Base-by-base conservation (phyloP, 2,888 invertebrate genomes). In the Plebejus argus region DNA sequence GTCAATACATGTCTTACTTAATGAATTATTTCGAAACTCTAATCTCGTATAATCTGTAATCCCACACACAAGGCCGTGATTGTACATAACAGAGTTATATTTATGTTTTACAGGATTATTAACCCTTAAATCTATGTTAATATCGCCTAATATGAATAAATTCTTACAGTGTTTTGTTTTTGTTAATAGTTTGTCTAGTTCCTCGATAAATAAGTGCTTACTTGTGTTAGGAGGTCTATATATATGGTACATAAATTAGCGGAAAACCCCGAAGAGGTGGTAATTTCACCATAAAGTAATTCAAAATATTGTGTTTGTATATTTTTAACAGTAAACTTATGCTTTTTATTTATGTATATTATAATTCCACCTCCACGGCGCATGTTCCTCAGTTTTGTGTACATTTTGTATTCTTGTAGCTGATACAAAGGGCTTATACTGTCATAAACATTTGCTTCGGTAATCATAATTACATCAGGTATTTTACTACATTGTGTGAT, bases 291-390 rank as follows among this genome's bases (percentile, higher is more conserved):
- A 18, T 76, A 20, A 35, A 82, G 20, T 33, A 53, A 74, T 80
- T 82, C 82, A 53, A 76, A 81, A 18, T 82, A 39, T 76, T 72
- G 33, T 70, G 79, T 77, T 23, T 76, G 77, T 4, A 70, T 18
- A 10, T 45, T 33, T 33, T 77, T 77, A 7, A 20, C 39, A 6
- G 12, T 70, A 70, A 76, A 79, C 77, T 80, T 80, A 35, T 80
- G 80, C 76, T 80, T 80, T 33, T 80, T 81, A 20, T 77, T 56
- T 10, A 78, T 12, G 71, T 78, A 82, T 7, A 80, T 76, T 12
- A 81, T 77, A n/a, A 81, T 81, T 53, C 81, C 81, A n/a, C 81
- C 80, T 20, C 81, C 81, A 35, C 76, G 79, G 7, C 76, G 78
- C 15, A 45, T 61, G 35, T 74, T 77, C 12, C 81, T 71, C 28